These are phyloP conservation scores for Paramuricea clavata DNA, from an alignment of 92 coral and sea anemone genomes.

Conservation along the genomic window DNA sequence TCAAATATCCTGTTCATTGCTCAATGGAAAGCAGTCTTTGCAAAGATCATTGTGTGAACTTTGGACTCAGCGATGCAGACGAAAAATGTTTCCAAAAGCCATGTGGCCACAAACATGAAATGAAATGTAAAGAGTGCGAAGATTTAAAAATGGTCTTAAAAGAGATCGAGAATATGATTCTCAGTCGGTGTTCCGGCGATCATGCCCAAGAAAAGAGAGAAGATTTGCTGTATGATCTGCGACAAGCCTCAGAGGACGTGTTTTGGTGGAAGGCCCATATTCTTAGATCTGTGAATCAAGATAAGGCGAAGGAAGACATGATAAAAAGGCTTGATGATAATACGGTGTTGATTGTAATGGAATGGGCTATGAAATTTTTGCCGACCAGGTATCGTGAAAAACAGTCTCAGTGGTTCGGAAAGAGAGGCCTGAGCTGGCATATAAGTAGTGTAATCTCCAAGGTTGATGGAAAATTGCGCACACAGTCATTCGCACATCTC, in stretches of 20 bases:
- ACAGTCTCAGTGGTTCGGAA: conserved; percentile 77
- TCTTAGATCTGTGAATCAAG: conserved; percentile 76
- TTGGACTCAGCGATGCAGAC: conserved; percentile 67
- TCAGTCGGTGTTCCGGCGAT: no score
- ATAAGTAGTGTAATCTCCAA: conserved; percentile 65
- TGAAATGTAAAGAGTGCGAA: conserved; percentile 67
- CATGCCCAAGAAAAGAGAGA: no score
- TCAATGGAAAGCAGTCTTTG: conserved; percentile 53
- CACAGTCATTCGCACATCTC: conserved; percentile 76
- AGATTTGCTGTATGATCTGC: no score
- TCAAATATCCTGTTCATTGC: neutral
- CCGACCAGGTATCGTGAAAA: conserved; percentile 79
- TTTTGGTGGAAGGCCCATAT: conserved; percentile 81
- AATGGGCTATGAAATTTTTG: conserved; percentile 86
- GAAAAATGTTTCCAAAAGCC: conserved; percentile 38
- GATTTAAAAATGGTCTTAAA: neutral
- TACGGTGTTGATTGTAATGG: no score
- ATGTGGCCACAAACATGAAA: conserved; percentile 55
- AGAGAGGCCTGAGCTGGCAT: conserved; percentile 80
- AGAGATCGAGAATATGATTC: neutral
- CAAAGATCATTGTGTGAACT: conserved; percentile 65
- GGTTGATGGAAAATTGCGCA: conserved; percentile 38
- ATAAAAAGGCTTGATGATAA: conserved; percentile 52
- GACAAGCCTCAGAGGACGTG: no score
- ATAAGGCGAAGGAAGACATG: conserved; percentile 70